Percentiles rank a stretch among this genome's conserved stretches.
Conservation (phyloP, 2,797 vertebrate species). For the Nyctibius grandis region DNA sequence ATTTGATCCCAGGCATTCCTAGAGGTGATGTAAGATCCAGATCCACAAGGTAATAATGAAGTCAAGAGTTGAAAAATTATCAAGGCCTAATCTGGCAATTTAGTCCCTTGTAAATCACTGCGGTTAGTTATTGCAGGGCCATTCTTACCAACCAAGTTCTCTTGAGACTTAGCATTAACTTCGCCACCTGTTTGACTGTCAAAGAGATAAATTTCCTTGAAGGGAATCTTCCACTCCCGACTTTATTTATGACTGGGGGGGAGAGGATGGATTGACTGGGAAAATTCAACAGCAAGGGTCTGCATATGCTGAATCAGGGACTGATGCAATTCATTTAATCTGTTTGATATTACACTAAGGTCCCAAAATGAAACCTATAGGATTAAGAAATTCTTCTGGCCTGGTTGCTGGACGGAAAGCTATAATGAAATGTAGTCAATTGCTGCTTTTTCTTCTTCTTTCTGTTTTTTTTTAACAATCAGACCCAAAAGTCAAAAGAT, state of each 20-base stretch:
- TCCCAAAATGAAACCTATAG: not conserved
- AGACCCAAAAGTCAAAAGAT: not conserved
- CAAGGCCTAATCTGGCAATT: slow-evolving; percentile 68
- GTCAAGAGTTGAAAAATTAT: slow-evolving; percentile 71
- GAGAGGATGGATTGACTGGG: slow-evolving; percentile 47
- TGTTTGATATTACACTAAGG: slow-evolving; percentile 23
- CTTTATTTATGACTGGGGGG: slow-evolving; percentile 35
- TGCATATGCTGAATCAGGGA: slow-evolving; percentile 5
- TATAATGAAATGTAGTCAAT: not conserved
- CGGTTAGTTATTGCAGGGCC: slow-evolving; percentile 53
- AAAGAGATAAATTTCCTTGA: slow-evolving; percentile 66
- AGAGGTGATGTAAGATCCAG: slow-evolving; percentile 67
- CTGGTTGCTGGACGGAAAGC: not conserved
- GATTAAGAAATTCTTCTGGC: slow-evolving; percentile 4
- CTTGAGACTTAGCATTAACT: slow-evolving; percentile 51
- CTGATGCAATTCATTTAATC: not conserved
- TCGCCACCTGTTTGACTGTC: slow-evolving; percentile 64
- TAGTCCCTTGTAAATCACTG: slow-evolving; percentile 67
- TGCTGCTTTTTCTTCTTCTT: not conserved
- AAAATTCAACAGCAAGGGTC: not conserved
- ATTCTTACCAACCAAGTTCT: slow-evolving; percentile 59
- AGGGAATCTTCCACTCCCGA: slow-evolving; percentile 54
- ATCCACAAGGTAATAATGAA: slow-evolving; percentile 69
- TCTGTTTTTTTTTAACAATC: not conserved
- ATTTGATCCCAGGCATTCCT: slow-evolving; percentile 68